Evolutionary conservation across 1,140 invertebrate species (phyloP), one percentile per base, ranked within the genome.

Genomic region (Adelges cooleyi): DNA sequence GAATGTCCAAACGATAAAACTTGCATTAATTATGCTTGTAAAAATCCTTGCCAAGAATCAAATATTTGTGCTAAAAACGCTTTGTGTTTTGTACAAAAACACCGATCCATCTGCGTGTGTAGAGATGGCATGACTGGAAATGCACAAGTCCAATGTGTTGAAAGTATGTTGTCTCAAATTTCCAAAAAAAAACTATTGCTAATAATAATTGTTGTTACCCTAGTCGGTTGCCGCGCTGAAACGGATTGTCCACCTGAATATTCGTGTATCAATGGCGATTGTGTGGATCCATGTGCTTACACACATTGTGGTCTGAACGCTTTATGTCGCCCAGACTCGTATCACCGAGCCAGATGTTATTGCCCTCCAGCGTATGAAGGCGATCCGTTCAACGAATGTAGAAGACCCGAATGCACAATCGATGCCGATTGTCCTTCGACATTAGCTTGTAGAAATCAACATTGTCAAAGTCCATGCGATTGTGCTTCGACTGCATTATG

Each of bases 1-100:
- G 86, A 94, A n/a, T 95, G 92, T 73, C 79, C 84, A 1, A 88
- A 89, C 67, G 83, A 89, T 69, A 85, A 89, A 70, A 85, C 90
- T 11, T 95, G 92, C 72, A 82, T 88, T 20, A 85, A 90, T 71
- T 77, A 84, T 66, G 80, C 76, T 59, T 94, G 91, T 70, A 76
- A 80, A 46, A 82, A 88, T 74, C 89, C 90, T n/a, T 94, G 91
- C 71, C 71, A 74, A 18, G 77, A 77, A 67, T 75, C 74, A 36
- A 69, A 80, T 0, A 81, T 81, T 71, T 94, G 91, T 71, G 89
- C 89, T 6, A 76, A 79, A 23, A 91, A 92, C 71, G 87, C 90
- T 2, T 81, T 84, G 65, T 95, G 92, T 73, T 79, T 85, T 54
- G 86, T 89, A 0, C 84, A 85, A 74, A 77, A 85, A 36, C 92